Conservation (phyloP, 2,797 vertebrate species). For the Sciaenops ocellatus region DNA sequence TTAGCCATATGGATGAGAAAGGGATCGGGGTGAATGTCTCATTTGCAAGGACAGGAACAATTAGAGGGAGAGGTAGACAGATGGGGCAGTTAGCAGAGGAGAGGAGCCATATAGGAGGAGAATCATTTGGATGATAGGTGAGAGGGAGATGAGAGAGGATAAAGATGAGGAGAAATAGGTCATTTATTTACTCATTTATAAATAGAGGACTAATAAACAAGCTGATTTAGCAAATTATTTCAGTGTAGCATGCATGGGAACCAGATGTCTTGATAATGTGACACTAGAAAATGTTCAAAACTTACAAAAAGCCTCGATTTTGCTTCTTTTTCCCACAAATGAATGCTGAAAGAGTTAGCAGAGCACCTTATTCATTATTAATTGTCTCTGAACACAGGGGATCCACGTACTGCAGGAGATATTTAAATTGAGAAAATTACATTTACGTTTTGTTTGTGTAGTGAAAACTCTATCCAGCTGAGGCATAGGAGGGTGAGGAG, state of each 20-base stretch:
- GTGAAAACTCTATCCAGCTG: constrained; percentile 61
- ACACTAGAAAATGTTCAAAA: background rate
- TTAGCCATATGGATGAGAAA: constrained; percentile 67
- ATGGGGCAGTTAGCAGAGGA: constrained; percentile 68
- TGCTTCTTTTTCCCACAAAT: background rate
- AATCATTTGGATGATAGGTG: constrained; percentile 59
- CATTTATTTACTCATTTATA: constrained; percentile 37
- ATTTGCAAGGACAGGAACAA: constrained; percentile 72
- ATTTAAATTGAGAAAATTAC: constrained; percentile 60
- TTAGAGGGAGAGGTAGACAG: constrained; percentile 67
- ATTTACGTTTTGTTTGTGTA: constrained; percentile 63
- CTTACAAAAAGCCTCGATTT: constrained; percentile 1
- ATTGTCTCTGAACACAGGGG: constrained; percentile 39
- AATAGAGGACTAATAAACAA: constrained; percentile 12
- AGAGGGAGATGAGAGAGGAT: constrained; percentile 28
- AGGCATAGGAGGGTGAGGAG: constrained; percentile 56
- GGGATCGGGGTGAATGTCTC: constrained; percentile 68
- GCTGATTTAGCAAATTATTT: constrained; percentile 18
- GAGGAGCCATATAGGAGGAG: constrained; percentile 39
- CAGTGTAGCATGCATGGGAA: background rate
- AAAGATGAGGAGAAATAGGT: constrained; percentile 44
- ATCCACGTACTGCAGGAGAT: constrained; percentile 25
- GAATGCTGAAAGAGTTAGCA: background rate
- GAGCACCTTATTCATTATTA: constrained; percentile 50
- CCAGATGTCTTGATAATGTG: background rate